Evolutionary conservation across 64 coral and sea anemone genomes (phyloP).

Genomic region (Stichodactyla mertensii): DNA sequence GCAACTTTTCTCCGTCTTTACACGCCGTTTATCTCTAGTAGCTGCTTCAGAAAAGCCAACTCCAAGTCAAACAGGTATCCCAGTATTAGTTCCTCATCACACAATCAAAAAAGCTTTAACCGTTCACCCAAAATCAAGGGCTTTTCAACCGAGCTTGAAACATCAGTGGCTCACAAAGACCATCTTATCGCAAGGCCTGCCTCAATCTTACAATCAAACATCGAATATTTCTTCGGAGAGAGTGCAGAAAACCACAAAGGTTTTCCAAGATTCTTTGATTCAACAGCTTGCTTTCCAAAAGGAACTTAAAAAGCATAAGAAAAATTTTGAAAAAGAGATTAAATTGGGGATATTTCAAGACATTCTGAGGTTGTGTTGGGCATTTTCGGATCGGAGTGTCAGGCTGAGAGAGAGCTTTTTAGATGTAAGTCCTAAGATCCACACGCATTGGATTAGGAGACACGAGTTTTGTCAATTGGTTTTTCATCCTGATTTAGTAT

Average conservation of each 20-base stretch:
- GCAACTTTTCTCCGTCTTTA: background rate
- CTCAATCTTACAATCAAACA: conserved; percentile 6
- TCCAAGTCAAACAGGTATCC: conserved; percentile 69
- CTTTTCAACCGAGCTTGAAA: conserved; percentile 39
- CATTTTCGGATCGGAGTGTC: conserved; percentile 33
- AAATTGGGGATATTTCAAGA: conserved; percentile 57
- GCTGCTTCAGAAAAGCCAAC: conserved; percentile 24
- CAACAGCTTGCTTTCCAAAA: conserved; percentile 77
- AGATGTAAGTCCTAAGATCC: conserved; percentile 62
- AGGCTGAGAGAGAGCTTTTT: conserved; percentile 68
- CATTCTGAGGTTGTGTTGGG: conserved; percentile 57
- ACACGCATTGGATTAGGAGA: conserved; percentile 68
- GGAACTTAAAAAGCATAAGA: conserved; percentile 39
- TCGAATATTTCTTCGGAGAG: conserved; percentile 34
- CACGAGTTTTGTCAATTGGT: conserved; percentile 88
- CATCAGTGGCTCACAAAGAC: conserved; percentile 81
- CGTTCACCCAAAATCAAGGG: conserved; percentile 72
- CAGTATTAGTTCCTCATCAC: conserved; percentile 69
- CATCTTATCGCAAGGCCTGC: conserved; percentile 46
- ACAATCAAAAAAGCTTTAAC: conserved; percentile 79
- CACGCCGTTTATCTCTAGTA: conserved; percentile 25
- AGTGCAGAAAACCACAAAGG: conserved; percentile 17
- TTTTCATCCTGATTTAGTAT: conserved; percentile 51
- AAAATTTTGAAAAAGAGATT: conserved; percentile 56
- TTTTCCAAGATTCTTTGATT: conserved; percentile 33